A percentile compares a stretch with the other conserved stretches of the same genome.
Evolutionary conservation across 2,113 vertebrate genomes (phyloP).

Genomic region (Dendrocopos noguchii): DNA sequence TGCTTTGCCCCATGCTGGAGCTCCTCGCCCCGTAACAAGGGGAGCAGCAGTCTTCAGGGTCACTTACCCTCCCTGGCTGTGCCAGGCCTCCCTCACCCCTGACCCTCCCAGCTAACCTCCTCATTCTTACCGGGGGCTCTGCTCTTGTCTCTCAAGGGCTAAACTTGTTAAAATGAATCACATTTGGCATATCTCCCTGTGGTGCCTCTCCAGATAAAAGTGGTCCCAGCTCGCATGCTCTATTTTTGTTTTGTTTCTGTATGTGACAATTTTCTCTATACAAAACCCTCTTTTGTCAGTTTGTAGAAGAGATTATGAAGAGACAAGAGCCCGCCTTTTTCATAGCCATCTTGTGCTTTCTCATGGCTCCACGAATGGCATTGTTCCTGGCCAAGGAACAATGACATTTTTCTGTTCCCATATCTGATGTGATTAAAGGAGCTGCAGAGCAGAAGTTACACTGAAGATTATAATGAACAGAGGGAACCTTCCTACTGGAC

Average conservation of each 20-base stretch:
- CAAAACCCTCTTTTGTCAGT: conserved; percentile 72
- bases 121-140: conserved; percentile 28
- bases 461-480: conserved; percentile 57
- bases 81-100: conserved; percentile 13
- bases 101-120: conserved; percentile 44
- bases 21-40: neutral
- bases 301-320: conserved; percentile 67
- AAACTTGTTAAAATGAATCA: conserved; percentile 71
- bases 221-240: conserved; percentile 65
- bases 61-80: conserved; percentile 19
- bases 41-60: conserved; percentile 25
- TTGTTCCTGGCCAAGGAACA: conserved; percentile 63
- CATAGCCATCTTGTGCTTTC: conserved; percentile 61
- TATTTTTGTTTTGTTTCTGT: conserved; percentile 70
- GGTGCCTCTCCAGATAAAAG: conserved; percentile 71
- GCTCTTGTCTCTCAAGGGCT: conserved; percentile 59
- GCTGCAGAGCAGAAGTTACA: conserved; percentile 61
- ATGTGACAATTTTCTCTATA: conserved; percentile 70
- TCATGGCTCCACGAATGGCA: conserved; percentile 52
- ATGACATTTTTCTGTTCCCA: conserved; percentile 67
- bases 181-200: conserved; percentile 70
- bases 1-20: neutral
- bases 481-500: conserved; percentile 12
- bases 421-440: conserved; percentile 70
- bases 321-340: conserved; percentile 64